These are phyloP conservation scores for Phylloscopus collybita DNA, from an alignment of 2,797 vertebrate species.

Conservation along the genomic window DNA sequence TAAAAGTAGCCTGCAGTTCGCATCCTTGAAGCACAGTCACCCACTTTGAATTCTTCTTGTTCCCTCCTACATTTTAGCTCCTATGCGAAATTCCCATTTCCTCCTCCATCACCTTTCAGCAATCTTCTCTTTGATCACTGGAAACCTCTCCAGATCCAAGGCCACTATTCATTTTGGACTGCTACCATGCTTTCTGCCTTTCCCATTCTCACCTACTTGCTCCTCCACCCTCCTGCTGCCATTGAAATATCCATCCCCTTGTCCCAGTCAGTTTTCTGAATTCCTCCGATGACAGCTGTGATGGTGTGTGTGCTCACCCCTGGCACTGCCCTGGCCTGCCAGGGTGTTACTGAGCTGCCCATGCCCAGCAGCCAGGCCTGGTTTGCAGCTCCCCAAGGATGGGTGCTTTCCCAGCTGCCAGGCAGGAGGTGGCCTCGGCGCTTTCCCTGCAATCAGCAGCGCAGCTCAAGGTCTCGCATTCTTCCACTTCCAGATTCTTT, in stretches of 20 bases:
- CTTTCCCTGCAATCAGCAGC: constrained; percentile 32
- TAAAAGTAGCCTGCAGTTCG: background rate
- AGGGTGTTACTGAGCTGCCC: background rate
- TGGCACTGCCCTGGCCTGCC: background rate
- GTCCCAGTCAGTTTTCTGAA: background rate
- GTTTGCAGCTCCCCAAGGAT: background rate
- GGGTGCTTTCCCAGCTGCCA: constrained; percentile 14
- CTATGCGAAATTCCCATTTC: background rate
- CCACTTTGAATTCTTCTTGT: background rate
- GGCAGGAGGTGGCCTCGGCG: background rate
- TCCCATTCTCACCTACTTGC: background rate
- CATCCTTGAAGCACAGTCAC: background rate
- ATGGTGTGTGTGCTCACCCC: background rate
- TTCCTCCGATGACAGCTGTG: rapidly evolving
- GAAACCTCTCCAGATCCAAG: background rate
- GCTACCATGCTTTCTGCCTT: background rate
- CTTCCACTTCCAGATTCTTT: constrained; percentile 46
- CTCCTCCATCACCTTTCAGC: background rate
- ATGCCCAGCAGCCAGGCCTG: background rate
- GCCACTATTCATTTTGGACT: background rate
- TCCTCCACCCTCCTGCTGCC: background rate
- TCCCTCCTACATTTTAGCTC: background rate
- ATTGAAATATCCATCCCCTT: background rate
- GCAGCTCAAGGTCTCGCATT: constrained; percentile 63
- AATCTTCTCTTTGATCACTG: background rate